Conservation (phyloP, 2,797 vertebrate species). For the Naso thynnoides region DNA sequence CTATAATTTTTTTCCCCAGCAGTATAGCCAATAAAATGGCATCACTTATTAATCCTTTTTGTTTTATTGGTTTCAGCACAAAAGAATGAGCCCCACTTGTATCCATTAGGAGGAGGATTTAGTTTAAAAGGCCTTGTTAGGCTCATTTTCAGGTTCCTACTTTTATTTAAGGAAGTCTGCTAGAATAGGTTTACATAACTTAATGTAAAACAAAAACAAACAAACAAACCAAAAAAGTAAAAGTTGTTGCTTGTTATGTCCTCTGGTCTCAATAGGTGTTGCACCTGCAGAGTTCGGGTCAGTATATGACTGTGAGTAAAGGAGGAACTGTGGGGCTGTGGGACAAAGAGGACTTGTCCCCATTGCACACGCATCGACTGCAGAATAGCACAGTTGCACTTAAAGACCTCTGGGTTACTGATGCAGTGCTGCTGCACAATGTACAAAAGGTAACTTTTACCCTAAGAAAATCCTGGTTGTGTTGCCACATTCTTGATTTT, state of each 20-base stretch:
- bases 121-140: no score
- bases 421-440: conserved; percentile 85
- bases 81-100: conserved; percentile 6
- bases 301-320: conserved; percentile 88
- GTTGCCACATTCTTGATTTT: background rate
- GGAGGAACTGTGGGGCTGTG: conserved; percentile 85
- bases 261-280: conserved; percentile 70
- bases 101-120: conserved; percentile 41
- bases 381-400: conserved; percentile 82
- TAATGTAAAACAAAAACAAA: no score
- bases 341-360: conserved; percentile 82
- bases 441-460: conserved; percentile 84
- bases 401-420: conserved; percentile 90
- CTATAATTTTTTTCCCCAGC: conserved; percentile 21
- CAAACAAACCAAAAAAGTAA: no score
- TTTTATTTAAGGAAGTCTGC: no score
- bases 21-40: conserved; percentile 53
- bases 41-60: conserved; percentile 53
- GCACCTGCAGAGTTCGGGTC: conserved; percentile 81
- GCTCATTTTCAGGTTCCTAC: no score
- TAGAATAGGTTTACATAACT: no score
- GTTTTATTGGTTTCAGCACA: conserved; percentile 52
- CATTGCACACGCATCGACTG: conserved; percentile 82
- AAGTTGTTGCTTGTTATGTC: conserved; percentile 26
- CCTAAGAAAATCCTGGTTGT: background rate